These are phyloP conservation scores for Xanthorhoe spadicearia DNA, from an alignment of 2,888 invertebrate genomes.

Conservation along the genomic window DNA sequence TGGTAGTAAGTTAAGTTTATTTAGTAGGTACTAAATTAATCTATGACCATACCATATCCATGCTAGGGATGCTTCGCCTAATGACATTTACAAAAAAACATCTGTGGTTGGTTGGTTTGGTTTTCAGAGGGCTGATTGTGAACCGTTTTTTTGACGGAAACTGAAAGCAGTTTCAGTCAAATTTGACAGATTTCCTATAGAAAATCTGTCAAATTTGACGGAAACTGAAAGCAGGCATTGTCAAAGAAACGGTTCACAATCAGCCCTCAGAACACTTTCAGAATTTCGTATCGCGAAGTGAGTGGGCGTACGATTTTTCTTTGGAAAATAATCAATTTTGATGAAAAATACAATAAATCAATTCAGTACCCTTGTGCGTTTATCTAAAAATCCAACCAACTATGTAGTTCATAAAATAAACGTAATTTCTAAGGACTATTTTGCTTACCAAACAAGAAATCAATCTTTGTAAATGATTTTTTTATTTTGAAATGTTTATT, in stretches of 20 bases:
- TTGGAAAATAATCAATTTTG: constrained; percentile 41
- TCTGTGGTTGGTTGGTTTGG: constrained; percentile 16
- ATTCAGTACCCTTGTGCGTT: constrained; percentile 12
- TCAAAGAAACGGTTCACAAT: no score
- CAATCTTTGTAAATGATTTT: constrained; percentile 18
- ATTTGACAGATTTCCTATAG: no score
- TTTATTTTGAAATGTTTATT: constrained; percentile 35
- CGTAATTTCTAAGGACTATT: neutral
- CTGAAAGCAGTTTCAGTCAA: no score
- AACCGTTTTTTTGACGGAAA: no score
- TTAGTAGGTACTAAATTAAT: no score
- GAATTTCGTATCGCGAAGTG: constrained; percentile 22
- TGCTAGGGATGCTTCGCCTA: neutral
- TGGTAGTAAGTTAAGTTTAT: no score
- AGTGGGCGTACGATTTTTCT: constrained; percentile 40
- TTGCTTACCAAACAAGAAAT: constrained; percentile 16
- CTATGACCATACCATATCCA: no score
- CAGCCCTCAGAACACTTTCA: constrained; percentile 8
- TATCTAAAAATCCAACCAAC: constrained; percentile 2
- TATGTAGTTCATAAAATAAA: constrained; percentile 21
- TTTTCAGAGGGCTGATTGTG: no score
- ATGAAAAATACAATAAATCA: constrained; percentile 20
- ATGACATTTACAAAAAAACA: neutral
- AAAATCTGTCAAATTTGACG: no score
- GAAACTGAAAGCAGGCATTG: no score